These are phyloP conservation scores for Martes flavigula DNA, from an alignment of 2,797 vertebrate species.

Conservation along the genomic window DNA sequence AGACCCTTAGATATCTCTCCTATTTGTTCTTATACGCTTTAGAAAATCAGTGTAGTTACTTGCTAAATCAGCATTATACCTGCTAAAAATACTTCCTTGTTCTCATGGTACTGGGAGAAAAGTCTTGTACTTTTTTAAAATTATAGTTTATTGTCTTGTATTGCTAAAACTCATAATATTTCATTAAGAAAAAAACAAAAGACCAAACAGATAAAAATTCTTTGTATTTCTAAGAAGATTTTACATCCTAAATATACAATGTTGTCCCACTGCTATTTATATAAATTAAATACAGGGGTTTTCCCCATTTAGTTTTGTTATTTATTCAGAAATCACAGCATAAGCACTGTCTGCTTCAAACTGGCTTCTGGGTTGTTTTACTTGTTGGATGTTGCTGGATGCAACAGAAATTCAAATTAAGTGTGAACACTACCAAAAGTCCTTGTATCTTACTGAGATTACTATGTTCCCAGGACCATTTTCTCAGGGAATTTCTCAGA, in stretches of 20 bases:
- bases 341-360: background rate
- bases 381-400: background rate
- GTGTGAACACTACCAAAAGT: background rate
- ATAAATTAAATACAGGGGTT: background rate
- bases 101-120: background rate
- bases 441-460: background rate
- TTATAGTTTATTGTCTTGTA: background rate
- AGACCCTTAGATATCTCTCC: background rate
- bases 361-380: background rate
- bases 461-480: background rate
- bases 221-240: background rate
- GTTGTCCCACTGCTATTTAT: background rate
- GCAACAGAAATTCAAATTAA: background rate
- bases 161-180: background rate
- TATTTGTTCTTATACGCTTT: background rate
- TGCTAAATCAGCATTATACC: background rate
- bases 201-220: background rate
- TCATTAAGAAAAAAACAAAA: conserved; percentile 34
- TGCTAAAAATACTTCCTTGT: background rate
- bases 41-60: background rate
- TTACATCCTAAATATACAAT: background rate
- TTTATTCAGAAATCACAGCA: background rate
- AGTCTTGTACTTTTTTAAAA: background rate
- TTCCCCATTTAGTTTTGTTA: background rate
- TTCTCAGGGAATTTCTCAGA: background rate